Percentiles rank a stretch among this genome's conserved stretches.
Evolutionary conservation across 1,140 invertebrate genomes (phyloP).

Genomic region (Caenorhabditis latens): DNA sequence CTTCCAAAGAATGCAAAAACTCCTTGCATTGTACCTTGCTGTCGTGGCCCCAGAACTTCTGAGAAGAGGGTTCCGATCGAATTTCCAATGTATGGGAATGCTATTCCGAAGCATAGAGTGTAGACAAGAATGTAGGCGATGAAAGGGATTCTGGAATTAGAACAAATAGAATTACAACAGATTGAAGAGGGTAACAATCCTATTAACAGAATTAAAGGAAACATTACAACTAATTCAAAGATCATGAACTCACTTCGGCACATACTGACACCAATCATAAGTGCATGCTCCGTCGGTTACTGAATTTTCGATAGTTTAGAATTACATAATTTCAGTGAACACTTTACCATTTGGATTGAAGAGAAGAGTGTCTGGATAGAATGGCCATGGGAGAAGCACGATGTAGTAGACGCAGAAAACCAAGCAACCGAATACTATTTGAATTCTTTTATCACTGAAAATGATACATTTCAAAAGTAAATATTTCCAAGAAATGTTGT

Average conservation of each 20-base stretch:
- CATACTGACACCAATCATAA: slow-evolving; percentile 42
- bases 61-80: slow-evolving; percentile 60
- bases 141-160: slow-evolving; percentile 52
- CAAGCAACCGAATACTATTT: slow-evolving; percentile 53
- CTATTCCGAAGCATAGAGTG: slow-evolving; percentile 57
- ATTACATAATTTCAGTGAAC: not conserved
- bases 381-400: slow-evolving; percentile 61
- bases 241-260: slow-evolving; percentile 2
- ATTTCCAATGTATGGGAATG: slow-evolving; percentile 58
- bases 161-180: not conserved
- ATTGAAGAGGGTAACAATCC: not conserved
- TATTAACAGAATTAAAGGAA: no score
- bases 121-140: slow-evolving; percentile 47
- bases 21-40: slow-evolving; percentile 63
- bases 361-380: slow-evolving; percentile 35
- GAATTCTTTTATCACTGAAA: slow-evolving; percentile 57
- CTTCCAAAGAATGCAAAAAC: slow-evolving; percentile 57
- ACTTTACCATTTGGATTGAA: slow-evolving; percentile 48
- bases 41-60: slow-evolving; percentile 57
- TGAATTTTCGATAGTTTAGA: not conserved
- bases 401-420: slow-evolving; percentile 58
- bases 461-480: not conserved
- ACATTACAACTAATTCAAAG: no score
- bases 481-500: not conserved
- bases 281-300: slow-evolving; percentile 49